Evolutionary conservation across 2,113 vertebrate genomes (phyloP), one percentile per base, ranked within the genome.

Genomic region (Lepisosteus osseus): DNA sequence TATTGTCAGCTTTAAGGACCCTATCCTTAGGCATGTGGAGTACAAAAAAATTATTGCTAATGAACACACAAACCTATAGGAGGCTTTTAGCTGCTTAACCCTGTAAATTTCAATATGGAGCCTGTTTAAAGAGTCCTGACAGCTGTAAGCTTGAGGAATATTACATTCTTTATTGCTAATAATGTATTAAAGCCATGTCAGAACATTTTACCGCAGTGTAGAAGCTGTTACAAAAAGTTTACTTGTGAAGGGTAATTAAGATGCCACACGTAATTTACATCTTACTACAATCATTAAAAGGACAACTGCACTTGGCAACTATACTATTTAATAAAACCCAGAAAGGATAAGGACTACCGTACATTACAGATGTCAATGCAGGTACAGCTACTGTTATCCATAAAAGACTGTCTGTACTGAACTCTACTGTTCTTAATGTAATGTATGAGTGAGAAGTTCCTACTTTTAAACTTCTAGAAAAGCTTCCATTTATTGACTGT

Each of bases 1-100:
- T 87, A 82, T 86, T 88, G 80, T 87, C 80, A 81, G 72, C 86
- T 65, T 57, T 70, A 51, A 75, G 68, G 8, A n/a, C 54, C 54
- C 15, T 55, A 45, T 66, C 62, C 43, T 15, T 89, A 85, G 78
- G 74, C 72, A 54, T 80, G 83, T 79, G 72, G 70, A 76, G 78
- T 87, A 85, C 90, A 64, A 64, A 64, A 64, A 64, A 64, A 64
- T 2, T 64, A 64, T 40, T 40, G 17, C 62, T 64, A 64, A 64
- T 42, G 62, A 75, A 70, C 15, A 61, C 44, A 45, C 13, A 61
- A 15, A 62, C 17, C 41, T 64, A 9, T 64, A 64, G 62, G 62
- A 29, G 7, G 9, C 17, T 59, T 64, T 64, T 12, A 64, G 41
- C 17, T 64, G 62, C 62, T 64, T 64, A 64, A 64, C 62, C 17